Base-by-base conservation (phyloP, 2,888 invertebrate genomes). In the Allophyes oxyacanthae region DNA sequence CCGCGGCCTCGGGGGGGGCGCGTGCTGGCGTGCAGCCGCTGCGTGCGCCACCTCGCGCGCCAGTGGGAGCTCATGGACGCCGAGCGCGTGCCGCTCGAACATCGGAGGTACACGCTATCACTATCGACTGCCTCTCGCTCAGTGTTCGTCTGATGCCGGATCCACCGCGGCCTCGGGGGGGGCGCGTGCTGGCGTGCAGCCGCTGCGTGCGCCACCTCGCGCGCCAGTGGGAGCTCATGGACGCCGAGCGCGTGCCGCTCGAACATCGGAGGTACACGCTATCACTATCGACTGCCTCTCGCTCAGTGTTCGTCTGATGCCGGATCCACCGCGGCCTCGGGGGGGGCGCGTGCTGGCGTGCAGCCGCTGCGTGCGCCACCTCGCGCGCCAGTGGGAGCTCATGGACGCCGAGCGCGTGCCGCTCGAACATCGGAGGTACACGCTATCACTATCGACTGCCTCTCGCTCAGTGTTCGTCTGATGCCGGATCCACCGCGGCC, bases 371-470 rank as follows among this genome's bases (percentile, higher is more conserved):
- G 97, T 97, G 79, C 95, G 96, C 72, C 97, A 97, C 88, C 94
- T 98, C 64, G 96, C 97, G 58, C 95, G 96, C 57, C 98, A 98
- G 90, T 98, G 98, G 98, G 97, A 98, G 81, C 95, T 95, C 51
- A 96, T 97, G 95, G 98, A 98, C 88, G 95, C 96, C 1, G 97
- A 97, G 83, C 92, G 97, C 52, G 96, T 98, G 68, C 97, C 98
- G 44, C 88, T 97, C 41, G 25, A 25, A 6, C 25, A 25, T 25
- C 3, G 25, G 25, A 25, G 25, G 25, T 25, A 6, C 3, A 6
- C 6, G 25, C 25, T 25, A 6, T 3, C 25, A 6, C 4, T 3
- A 3, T 5, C 25, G 4, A 6, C 25, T 25, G 25, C 25, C n/a
- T n/a, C n/a, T n/a, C n/a, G n/a, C n/a, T n/a, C n/a, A n/a, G n/a